A percentile compares a stretch with the other conserved stretches of the same genome.
Evolutionary conservation across 1,140 invertebrate species (phyloP).

Genomic region (Drosophila tsacasi): DNA sequence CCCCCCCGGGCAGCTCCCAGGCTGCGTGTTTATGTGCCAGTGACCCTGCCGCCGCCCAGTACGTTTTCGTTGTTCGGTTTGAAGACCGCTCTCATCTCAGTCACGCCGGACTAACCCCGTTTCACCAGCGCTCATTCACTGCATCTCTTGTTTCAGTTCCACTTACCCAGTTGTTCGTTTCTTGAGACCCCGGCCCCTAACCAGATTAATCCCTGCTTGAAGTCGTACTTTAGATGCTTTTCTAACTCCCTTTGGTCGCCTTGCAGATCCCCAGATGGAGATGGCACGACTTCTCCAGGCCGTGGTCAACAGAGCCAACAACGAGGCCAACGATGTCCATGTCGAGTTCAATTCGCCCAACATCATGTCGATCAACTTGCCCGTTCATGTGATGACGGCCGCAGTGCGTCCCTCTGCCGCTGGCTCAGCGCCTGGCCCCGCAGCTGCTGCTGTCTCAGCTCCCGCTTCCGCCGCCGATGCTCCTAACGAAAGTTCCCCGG

Average conservation of each 20-base stretch:
- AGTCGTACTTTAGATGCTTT: too few relatives aligned
- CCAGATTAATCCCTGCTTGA: not conserved
- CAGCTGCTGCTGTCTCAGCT: constrained; percentile 5
- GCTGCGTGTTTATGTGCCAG: constrained; percentile 70
- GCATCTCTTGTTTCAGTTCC: constrained; percentile 11
- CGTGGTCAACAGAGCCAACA: constrained; percentile 82
- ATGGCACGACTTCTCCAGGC: constrained; percentile 87
- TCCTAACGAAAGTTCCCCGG: not conserved
- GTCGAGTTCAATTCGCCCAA: constrained; percentile 79
- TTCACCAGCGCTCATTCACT: not conserved
- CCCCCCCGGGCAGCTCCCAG: constrained; percentile 43
- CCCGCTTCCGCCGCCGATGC: constrained; percentile 6
- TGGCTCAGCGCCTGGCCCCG: constrained; percentile 7
- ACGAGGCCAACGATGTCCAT: constrained; percentile 65
- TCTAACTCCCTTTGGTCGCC: not conserved
- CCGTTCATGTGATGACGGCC: constrained; percentile 82
- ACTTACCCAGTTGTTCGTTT: constrained; percentile 11
- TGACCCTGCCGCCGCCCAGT: constrained; percentile 66
- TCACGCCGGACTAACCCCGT: constrained; percentile 17
- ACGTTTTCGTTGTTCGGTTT: constrained; percentile 43
- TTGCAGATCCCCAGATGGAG: constrained; percentile 77
- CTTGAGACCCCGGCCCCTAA: constrained; percentile 10
- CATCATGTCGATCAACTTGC: constrained; percentile 79
- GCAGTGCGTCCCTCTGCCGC: constrained; percentile 65
- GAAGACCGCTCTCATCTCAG: constrained; percentile 5